Conservation (phyloP, 2,888 invertebrate species). For the Melanostoma mellinum region DNA sequence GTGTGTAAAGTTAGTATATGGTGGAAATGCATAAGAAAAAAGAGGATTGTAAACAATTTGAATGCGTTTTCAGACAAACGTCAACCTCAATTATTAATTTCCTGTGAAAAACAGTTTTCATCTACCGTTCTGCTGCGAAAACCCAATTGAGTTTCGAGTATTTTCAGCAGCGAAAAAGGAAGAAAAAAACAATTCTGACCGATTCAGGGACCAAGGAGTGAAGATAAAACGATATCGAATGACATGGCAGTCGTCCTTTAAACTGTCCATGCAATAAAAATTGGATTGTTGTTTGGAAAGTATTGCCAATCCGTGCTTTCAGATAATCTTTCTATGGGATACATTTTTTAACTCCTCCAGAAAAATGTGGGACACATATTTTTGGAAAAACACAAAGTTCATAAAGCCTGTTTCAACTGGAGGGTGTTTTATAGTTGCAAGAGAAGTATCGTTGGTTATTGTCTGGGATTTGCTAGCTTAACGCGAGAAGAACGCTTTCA, state of each 20-base stretch:
- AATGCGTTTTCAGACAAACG: conserved; percentile 18
- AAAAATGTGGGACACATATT: no score
- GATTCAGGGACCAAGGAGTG: no score
- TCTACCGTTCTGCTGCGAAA: no score
- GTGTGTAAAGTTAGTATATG: not conserved
- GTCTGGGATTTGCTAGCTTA: no score
- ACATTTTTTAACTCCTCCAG: no score
- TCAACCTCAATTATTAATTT: conserved; percentile 54
- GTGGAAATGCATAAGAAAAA: conserved; percentile 11
- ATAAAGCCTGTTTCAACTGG: no score
- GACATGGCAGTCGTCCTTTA: conserved; percentile 29
- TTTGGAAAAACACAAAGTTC: no score
- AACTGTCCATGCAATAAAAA: not conserved
- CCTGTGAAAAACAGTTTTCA: conserved; percentile 22
- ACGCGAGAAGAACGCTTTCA: no score
- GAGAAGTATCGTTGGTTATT: no score
- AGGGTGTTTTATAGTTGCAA: no score
- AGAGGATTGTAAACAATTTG: conserved; percentile 15
- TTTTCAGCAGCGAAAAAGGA: not conserved
- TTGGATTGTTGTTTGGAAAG: not conserved
- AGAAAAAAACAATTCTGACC: not conserved
- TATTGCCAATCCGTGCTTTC: conserved; percentile 1
- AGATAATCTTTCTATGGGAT: no score
- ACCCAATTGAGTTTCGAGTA: not conserved
- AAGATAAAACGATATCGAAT: not conserved